Conservation (phyloP, 2,113 vertebrate genomes). For the Bubo scandiacus region DNA sequence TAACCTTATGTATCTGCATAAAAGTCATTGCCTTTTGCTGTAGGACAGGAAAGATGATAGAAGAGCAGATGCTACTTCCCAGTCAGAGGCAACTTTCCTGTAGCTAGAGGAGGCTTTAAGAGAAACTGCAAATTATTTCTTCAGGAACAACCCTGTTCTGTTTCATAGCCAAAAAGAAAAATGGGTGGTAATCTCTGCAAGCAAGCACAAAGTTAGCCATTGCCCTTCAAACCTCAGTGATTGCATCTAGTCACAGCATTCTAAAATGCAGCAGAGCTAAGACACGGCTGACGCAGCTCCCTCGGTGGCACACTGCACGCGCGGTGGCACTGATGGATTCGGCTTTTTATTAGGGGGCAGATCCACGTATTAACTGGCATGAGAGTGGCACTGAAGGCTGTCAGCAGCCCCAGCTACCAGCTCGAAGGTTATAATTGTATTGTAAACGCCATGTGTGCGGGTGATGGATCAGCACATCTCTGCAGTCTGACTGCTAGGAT, state of each 20-base stretch:
- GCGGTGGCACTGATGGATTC: neutral
- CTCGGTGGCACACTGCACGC: rapidly evolving
- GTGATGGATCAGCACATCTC: neutral
- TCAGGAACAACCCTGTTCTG: neutral
- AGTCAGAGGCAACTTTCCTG: neutral
- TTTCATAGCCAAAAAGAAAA: neutral
- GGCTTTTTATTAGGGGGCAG: neutral
- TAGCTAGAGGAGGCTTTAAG: neutral
- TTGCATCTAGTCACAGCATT: neutral
- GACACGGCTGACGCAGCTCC: rapidly evolving
- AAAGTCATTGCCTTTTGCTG: neutral
- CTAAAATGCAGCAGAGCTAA: neutral
- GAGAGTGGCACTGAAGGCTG: neutral
- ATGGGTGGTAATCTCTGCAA: neutral
- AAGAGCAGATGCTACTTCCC: neutral
- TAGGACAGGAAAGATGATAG: neutral
- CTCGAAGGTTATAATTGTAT: neutral
- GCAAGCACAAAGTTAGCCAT: neutral
- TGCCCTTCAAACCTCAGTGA: constrained; percentile 1
- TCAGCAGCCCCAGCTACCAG: neutral
- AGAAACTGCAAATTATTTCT: neutral
- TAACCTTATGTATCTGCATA: neutral
- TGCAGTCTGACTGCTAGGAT: constrained; percentile 3
- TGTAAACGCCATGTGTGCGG: neutral
- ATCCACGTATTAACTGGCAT: neutral